Evolutionary conservation across 2,888 invertebrate species (phyloP).

Genomic region (Tanypteryx hageni): DNA sequence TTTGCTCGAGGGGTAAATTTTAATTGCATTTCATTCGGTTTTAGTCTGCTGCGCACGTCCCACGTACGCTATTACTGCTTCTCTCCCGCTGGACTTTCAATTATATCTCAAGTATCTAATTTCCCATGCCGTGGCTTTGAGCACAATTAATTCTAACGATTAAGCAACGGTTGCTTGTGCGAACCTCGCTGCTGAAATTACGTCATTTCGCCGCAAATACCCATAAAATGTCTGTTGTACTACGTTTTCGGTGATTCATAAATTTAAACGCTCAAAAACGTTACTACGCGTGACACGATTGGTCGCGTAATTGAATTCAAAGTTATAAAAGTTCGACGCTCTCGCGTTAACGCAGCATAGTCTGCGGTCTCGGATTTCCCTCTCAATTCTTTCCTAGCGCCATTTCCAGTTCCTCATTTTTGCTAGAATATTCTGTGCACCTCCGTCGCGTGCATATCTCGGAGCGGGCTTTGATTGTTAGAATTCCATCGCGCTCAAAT

Average conservation of each 20-base stretch:
- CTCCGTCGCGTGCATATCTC: no score
- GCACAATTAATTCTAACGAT: slow-evolving; percentile 2
- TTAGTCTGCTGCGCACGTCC: background rate
- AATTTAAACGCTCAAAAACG: background rate
- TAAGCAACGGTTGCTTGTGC: background rate
- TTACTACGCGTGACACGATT: background rate
- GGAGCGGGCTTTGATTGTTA: no score
- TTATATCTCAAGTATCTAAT: background rate
- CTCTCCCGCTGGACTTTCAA: background rate
- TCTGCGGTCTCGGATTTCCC: background rate
- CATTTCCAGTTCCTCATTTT: background rate
- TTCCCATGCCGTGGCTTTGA: background rate
- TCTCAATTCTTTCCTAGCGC: background rate
- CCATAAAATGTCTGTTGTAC: background rate
- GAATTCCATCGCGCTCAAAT: no score
- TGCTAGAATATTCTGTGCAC: no score
- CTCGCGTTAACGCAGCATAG: background rate
- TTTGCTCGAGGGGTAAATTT: background rate
- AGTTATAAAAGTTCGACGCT: background rate
- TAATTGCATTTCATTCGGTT: background rate
- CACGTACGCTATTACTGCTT: background rate
- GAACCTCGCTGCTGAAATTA: background rate
- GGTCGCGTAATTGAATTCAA: slow-evolving; percentile 10
- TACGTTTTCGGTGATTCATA: background rate
- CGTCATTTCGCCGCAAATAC: background rate